Percentiles rank a stretch among this genome's conserved stretches.
Evolutionary conservation across 2,888 invertebrate species (phyloP).

Genomic region (Acronicta leporina): DNA sequence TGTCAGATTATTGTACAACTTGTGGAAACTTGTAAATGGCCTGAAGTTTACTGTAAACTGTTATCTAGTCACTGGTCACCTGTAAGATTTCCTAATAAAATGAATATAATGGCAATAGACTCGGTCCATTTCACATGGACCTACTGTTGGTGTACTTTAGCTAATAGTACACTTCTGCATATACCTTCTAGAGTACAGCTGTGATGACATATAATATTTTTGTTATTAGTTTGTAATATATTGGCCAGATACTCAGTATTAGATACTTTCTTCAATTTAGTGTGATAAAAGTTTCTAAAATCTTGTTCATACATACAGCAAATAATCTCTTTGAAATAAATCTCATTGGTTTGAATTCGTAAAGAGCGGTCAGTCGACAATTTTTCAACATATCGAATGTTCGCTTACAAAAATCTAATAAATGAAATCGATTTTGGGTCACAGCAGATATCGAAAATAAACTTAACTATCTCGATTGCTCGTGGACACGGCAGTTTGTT

Average conservation of each 20-base stretch:
- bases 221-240: not conserved
- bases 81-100: too few relatives aligned
- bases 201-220: too few relatives aligned
- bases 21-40: too few relatives aligned
- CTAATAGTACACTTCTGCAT: too few relatives aligned
- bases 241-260: not conserved
- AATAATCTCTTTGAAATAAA: not conserved
- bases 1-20: too few relatives aligned
- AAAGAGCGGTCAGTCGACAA: not conserved
- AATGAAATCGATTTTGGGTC: constrained; percentile 62
- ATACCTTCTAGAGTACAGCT: too few relatives aligned
- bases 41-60: too few relatives aligned
- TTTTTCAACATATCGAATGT: constrained; percentile 17
- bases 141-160: too few relatives aligned
- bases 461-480: constrained; percentile 70
- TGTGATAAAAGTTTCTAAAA: not conserved
- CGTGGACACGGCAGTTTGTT: constrained; percentile 76
- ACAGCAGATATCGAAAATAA: constrained; percentile 73
- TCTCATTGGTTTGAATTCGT: constrained; percentile 2
- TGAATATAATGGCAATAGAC: too few relatives aligned
- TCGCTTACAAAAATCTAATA: constrained; percentile 46
- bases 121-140: too few relatives aligned
- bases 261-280: not conserved
- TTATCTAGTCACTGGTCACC: too few relatives aligned
- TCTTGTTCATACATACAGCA: not conserved